A percentile compares a stretch with the other conserved stretches of the same genome.
These are phyloP conservation scores for Labeo rohita DNA, from an alignment of 2,113 vertebrate genomes.

Conservation along the genomic window DNA sequence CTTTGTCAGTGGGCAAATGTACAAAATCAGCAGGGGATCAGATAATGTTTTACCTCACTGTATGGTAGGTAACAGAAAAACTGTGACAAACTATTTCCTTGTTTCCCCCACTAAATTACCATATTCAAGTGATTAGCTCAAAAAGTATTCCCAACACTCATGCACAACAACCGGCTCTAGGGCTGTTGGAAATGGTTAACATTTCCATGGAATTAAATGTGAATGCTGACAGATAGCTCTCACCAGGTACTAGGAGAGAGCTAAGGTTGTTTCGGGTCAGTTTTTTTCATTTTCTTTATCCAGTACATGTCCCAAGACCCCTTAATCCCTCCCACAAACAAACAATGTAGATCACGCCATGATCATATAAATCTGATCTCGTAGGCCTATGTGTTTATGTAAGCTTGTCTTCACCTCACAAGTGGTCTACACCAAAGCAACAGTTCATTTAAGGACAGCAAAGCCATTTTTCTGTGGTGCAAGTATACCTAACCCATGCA, in stretches of 20 bases:
- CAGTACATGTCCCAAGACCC: neutral
- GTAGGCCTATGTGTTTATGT: neutral
- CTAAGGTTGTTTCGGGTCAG: neutral
- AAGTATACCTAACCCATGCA: conserved; percentile 34
- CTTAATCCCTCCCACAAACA: neutral
- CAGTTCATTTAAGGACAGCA: conserved; percentile 21
- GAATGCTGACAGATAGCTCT: neutral
- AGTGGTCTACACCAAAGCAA: neutral
- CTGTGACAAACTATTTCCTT: too few species aligned
- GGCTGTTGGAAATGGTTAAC: too few species aligned
- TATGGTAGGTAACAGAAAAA: too few species aligned
- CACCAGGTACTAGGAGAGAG: neutral
- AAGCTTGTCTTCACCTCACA: neutral
- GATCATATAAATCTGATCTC: neutral
- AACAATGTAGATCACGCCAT: neutral
- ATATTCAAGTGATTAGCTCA: too few species aligned
- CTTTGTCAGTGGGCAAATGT: too few species aligned
- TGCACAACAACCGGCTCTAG: too few species aligned
- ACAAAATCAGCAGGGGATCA: too few species aligned
- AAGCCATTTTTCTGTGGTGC: neutral
- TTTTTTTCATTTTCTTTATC: neutral
- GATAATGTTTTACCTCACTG: too few species aligned
- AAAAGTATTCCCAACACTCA: too few species aligned
- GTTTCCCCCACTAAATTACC: too few species aligned
- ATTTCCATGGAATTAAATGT: neutral